Evolutionary conservation across 2,797 vertebrate species (phyloP).

Genomic region (Acanthurus leucopareius): DNA sequence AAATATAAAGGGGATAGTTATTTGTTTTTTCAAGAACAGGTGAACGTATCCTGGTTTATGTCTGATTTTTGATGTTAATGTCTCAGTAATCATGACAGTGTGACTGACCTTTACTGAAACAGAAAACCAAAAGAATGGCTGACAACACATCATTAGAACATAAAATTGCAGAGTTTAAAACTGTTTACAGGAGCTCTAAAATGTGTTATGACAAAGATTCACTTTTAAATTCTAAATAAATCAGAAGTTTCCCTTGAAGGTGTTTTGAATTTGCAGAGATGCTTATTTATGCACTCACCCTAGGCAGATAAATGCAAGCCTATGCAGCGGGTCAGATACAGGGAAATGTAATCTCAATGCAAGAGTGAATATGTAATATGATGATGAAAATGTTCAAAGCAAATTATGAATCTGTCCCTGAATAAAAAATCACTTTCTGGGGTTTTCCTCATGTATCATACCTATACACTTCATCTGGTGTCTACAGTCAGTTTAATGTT

Average conservation of each 20-base stretch:
- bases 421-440: conserved; percentile 5
- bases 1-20: conserved; percentile 20
- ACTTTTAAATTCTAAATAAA: conserved; percentile 5
- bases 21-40: conserved; percentile 35
- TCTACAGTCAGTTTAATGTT: conserved; percentile 6
- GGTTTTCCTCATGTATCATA: background rate
- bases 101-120: conserved; percentile 34
- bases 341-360: background rate
- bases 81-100: conserved; percentile 11
- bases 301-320: conserved; percentile 1
- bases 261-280: conserved; percentile 3
- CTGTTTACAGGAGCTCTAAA: background rate
- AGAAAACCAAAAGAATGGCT: conserved; percentile 2
- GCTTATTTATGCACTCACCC: background rate
- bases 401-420: conserved; percentile 16
- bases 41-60: conserved; percentile 41
- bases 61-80: conserved; percentile 41
- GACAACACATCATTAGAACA: conserved; percentile 12
- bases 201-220: background rate
- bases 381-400: conserved; percentile 8
- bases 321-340: conserved; percentile 1
- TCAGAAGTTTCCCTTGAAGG: conserved; percentile 5
- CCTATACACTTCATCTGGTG: background rate
- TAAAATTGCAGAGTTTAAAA: conserved; percentile 7
- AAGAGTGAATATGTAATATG: conserved; percentile 23